phyloP scores from a whole-genome alignment of 2,797 vertebrate species.

The Gymnodraco acuticeps region DNA sequence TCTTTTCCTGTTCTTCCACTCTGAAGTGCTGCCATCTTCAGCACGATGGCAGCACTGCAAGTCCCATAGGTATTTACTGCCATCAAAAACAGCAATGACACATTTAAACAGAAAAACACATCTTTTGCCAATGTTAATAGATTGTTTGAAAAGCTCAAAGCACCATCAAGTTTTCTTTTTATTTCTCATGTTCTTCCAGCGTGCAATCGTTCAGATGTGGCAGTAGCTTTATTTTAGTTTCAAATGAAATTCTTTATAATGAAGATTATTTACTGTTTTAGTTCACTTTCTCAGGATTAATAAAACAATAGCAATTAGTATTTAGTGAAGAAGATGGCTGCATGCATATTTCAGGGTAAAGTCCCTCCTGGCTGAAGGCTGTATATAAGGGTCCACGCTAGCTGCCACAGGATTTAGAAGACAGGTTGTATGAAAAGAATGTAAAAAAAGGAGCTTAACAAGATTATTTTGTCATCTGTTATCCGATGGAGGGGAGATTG shows the following conservation, averaged over 20 bases:
- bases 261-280: slow-evolving; percentile 89
- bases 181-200: slow-evolving; percentile 84
- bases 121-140: slow-evolving; percentile 87
- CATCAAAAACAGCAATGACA: slow-evolving; percentile 81
- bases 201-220: slow-evolving; percentile 89
- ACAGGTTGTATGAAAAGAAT: slow-evolving; percentile 36
- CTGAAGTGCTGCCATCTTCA: slow-evolving; percentile 74
- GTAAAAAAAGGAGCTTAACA: slow-evolving; percentile 53
- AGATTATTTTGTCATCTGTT: slow-evolving; percentile 45
- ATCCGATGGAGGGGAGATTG: slow-evolving; percentile 44
- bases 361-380: slow-evolving; percentile 29
- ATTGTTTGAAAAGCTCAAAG: slow-evolving; percentile 70
- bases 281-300: slow-evolving; percentile 98
- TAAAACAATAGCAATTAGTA: slow-evolving; percentile 74
- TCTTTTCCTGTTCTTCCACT: slow-evolving; percentile 47
- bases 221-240: slow-evolving; percentile 85
- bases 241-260: slow-evolving; percentile 85
- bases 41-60: slow-evolving; percentile 84
- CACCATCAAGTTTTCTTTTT: slow-evolving; percentile 65
- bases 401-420: slow-evolving; percentile 70
- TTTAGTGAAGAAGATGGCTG: slow-evolving; percentile 65
- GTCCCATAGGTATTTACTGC: slow-evolving; percentile 79
- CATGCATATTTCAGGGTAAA: slow-evolving; percentile 42
- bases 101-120: slow-evolving; percentile 83
- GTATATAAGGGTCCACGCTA: slow-evolving; percentile 50